Evolutionary conservation across 1,140 invertebrate genomes (phyloP), one percentile per base, ranked within the genome.

Genomic region (Apis laboriosa): DNA sequence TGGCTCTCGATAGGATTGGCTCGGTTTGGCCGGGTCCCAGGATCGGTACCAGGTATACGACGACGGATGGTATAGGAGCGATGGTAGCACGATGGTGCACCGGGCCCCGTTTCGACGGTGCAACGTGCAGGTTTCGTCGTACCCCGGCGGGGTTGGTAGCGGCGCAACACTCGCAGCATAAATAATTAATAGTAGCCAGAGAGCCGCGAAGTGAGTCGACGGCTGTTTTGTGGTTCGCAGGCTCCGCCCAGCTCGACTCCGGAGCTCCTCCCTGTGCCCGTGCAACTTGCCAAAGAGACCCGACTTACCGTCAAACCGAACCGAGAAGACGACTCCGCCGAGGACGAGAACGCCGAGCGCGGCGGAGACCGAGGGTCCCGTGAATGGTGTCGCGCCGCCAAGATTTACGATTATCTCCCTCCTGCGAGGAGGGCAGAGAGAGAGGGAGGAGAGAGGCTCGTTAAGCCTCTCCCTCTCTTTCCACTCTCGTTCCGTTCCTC

Each of bases 181-280:
- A 93, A 94, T 94, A 94, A 94, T 94, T 94, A 93, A 93, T 93
- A 94, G 93, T 92, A 93, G 92, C 91, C 92, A 86, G 89, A 92
- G 90, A 90, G 91, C 89, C 91, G 90, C 90, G 89, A 92, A 90
- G 90, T 92, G 81, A 90, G 91, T 90, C 91, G 91, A 90, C 91
- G 91, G 90, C 88, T 93, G 91, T 94, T 94, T 94, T 93, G 93
- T 92, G 90, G 92, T 92, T 92, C 88, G 83, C 91, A 94, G 88
- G 93, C 93, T 94, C 93, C 93, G 93, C 93, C 93, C 93, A 94
- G 90, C 80, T 86, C 90, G 92, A 93, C 91, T 90, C 84, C 90
- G 87, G 91, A 90, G 93, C 93, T 92, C 93, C 93, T 94, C 93
- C 93, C 92, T 94, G 92, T 77, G 90, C 87, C 89, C 60, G 78